Base-by-base conservation (phyloP, 2,113 vertebrate species). In the Monopterus albus region DNA sequence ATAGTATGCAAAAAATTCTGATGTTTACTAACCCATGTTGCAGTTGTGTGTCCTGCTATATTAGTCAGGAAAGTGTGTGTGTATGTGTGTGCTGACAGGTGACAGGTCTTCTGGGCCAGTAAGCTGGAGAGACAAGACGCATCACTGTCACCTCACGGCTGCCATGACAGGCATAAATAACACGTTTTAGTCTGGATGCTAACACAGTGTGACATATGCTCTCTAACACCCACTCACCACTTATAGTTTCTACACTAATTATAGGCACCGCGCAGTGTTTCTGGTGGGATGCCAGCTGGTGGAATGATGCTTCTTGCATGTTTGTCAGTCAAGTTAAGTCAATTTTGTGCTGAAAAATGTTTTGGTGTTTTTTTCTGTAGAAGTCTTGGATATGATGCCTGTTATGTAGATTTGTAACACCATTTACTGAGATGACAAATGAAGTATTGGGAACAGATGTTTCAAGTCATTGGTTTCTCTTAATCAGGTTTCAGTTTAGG, bases 161-260 rank as follows among this genome's bases (percentile, higher is more conserved):
- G 66, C 85, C 74, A 91, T 84, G 88, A 85, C 90, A 91, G 83
- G 88, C 82, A 81, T 84, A 86, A 91, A 84, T 88, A 91, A 91
- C 85, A 84, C 75, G 70, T 88, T 89, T 87, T 82, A 72, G 69
- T 47, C 52, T 55, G 61, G 62, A 87, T n/a, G 6, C 70, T 89
- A 91, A 91, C 77, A 45, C 60, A 57, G 57, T 77, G 52, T 82
- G 89, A 90, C 87, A 81, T 85, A 82, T 83, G 79, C 60, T 84
- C 79, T 45, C 70, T 7, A 65, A 72, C 77, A 83, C 65, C 75
- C 72, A 77, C 70, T 75, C 89, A 76, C 63, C 67, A 57, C 61
- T 72, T 79, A 72, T 43, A 73, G 49, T 60, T 73, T 50, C 56
- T 39, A 62, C 68, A 40, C 78, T 85, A 76, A 85, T 87, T 85